A percentile compares a stretch with the other conserved stretches of the same genome.
These are phyloP conservation scores for Myripristis jacobus DNA, from an alignment of 2,797 vertebrate species.

Conservation along the genomic window DNA sequence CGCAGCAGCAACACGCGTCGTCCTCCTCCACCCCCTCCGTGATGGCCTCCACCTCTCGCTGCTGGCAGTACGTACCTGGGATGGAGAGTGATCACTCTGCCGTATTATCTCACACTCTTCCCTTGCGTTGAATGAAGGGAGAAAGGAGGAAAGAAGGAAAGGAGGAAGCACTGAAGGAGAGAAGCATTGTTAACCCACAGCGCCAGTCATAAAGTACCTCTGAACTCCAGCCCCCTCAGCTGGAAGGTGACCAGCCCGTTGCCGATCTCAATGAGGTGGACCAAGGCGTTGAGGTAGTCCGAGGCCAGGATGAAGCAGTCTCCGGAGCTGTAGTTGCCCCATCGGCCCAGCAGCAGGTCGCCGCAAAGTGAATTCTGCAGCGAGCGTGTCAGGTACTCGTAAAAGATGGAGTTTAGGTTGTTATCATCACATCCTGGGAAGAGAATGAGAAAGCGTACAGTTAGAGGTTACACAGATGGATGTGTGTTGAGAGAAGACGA, in stretches of 20 bases:
- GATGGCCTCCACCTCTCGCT: conserved; percentile 97
- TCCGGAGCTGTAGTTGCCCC: conserved; percentile 97
- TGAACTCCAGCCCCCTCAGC: conserved; percentile 95
- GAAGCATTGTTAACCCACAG: conserved; percentile 57
- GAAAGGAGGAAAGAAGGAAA: neutral
- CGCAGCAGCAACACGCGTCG: conserved; percentile 93
- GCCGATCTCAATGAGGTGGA: conserved; percentile 97
- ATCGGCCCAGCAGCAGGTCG: conserved; percentile 93
- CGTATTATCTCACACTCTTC: neutral
- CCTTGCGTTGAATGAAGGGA: neutral
- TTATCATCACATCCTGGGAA: conserved; percentile 91
- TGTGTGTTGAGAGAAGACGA: neutral
- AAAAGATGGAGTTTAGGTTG: conserved; percentile 98
- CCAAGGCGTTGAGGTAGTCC: conserved; percentile 98
- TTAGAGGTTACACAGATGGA: neutral
- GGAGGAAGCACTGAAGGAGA: conserved; percentile 78
- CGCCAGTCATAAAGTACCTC: conserved; percentile 88
- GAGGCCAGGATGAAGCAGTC: conserved; percentile 99
- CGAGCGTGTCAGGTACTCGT: conserved; percentile 95
- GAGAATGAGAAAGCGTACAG: neutral
- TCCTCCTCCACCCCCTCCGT: conserved; percentile 95
- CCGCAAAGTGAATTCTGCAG: conserved; percentile 95
- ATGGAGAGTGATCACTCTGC: neutral
- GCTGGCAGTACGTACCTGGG: conserved; percentile 96
- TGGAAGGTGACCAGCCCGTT: conserved; percentile 97